Base-by-base conservation (phyloP, 2,797 vertebrate species). In the Falco cherrug region DNA sequence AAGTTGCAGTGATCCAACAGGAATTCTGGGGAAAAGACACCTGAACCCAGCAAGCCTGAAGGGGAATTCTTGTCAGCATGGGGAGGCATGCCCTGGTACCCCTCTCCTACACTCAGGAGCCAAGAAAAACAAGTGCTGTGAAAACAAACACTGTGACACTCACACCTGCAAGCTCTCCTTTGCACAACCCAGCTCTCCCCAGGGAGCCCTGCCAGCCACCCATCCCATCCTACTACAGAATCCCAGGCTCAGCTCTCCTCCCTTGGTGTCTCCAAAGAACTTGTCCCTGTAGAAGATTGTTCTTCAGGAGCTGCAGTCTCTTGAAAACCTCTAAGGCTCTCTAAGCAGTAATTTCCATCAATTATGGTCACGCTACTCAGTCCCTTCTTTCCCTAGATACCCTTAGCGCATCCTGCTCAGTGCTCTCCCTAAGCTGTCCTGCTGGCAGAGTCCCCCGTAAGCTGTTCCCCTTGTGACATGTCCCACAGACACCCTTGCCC, bases 271-370 rank as follows among this genome's bases (percentile, higher is more conserved):
- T 43, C 39, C 31, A 35, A 74, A 67, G 76, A 31, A 14, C 26
- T 14, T 8, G n/a, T 33, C 31, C 45, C 50, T 0, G 0, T 0
- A 63, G 33, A 26, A 59, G 16, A 31, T 5, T 18, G 20, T 41
- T 26, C 68, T 28, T n/a, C 51, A 16, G 37, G 18, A 69, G 45
- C 3, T 43, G 26, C n/a, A 74, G 47, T 53, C 13, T 24, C 78
- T 39, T 16, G 10, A 47, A 89, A 28, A 51, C 33, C 63, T 75
- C 78, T 39, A 47, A 61, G 33, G 25, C 41, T 80, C 57, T 26
- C 51, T 50, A 39, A 69, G 57, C 71, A 68, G 63, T 19, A 17
- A 78, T 63, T 87, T 29, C 29, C 61, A 50, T 16, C 83, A 41
- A 6, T 41, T 53, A 26, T 4, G 12, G 39, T 15, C 54, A 57